phyloP scores from a whole-genome alignment of 2,797 vertebrate species.

The Psittacula derbiana region DNA sequence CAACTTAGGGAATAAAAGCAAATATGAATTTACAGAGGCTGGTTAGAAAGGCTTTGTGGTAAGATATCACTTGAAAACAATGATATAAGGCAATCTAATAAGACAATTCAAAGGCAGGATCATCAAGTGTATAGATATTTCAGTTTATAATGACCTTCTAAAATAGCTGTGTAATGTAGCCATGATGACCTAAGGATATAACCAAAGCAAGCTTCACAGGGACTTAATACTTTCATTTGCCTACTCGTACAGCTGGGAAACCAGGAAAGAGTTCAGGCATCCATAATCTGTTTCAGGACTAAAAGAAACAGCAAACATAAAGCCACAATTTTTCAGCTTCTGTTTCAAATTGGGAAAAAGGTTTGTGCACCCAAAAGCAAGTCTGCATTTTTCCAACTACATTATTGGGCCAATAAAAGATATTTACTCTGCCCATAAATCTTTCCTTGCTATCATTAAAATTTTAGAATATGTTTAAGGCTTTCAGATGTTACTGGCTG shows the following conservation, averaged over 20 bases:
- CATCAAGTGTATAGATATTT: background rate
- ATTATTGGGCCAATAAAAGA: constrained; percentile 18
- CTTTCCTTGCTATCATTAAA: constrained; percentile 49
- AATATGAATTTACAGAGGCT: background rate
- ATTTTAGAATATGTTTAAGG: constrained; percentile 49
- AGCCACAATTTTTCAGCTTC: constrained; percentile 14
- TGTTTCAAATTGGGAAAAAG: background rate
- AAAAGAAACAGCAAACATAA: background rate
- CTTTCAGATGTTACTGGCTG: constrained; percentile 58
- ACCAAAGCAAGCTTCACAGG: background rate
- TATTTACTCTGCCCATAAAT: constrained; percentile 45
- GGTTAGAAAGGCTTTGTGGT: background rate
- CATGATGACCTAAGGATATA: background rate
- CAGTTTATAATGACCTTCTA: background rate
- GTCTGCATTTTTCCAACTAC: constrained; percentile 26
- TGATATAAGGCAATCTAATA: background rate
- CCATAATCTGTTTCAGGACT: background rate
- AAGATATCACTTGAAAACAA: background rate
- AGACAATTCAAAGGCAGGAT: background rate
- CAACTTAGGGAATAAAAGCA: background rate
- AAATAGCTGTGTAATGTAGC: background rate
- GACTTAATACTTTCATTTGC: background rate
- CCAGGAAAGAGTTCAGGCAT: background rate
- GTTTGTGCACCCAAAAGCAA: background rate
- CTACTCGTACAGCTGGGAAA: background rate